Evolutionary conservation across 2,113 vertebrate species (phyloP).

Genomic region (Ramphastos sulfuratus): DNA sequence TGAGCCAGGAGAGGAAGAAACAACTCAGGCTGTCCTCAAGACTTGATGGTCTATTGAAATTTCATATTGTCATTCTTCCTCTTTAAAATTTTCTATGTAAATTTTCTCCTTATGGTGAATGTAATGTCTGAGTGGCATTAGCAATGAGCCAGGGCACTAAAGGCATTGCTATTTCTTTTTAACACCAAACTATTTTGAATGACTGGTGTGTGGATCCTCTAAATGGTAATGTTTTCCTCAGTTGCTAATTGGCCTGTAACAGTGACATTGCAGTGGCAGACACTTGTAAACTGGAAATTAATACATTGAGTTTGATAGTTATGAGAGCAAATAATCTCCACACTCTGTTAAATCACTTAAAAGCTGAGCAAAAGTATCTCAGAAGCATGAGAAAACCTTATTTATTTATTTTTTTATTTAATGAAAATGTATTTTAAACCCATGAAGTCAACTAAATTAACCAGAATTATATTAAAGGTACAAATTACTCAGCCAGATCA

Average conservation of each 20-base stretch:
- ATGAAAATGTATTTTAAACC: slow-evolving; percentile 20
- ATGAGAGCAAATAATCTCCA: background rate
- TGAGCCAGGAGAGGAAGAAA: background rate
- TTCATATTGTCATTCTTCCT: background rate
- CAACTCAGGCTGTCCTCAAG: background rate
- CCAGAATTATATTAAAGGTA: slow-evolving; percentile 36
- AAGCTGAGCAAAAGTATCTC: background rate
- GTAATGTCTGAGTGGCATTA: background rate
- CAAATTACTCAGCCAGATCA: background rate
- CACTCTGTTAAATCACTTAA: background rate
- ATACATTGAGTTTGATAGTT: background rate
- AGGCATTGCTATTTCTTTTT: background rate
- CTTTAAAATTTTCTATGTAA: background rate
- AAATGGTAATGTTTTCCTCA: background rate
- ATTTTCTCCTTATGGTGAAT: background rate
- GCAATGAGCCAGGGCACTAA: background rate
- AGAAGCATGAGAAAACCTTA: background rate
- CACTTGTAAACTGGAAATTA: background rate
- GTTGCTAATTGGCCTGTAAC: background rate
- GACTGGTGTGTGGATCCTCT: background rate
- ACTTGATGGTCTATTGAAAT: background rate
- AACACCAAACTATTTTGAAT: background rate
- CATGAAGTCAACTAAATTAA: slow-evolving; percentile 30
- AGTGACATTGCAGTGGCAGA: background rate
- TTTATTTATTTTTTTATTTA: background rate